These are phyloP conservation scores for Xanthia icteritia DNA, from an alignment of 2,888 invertebrate species.

Conservation along the genomic window DNA sequence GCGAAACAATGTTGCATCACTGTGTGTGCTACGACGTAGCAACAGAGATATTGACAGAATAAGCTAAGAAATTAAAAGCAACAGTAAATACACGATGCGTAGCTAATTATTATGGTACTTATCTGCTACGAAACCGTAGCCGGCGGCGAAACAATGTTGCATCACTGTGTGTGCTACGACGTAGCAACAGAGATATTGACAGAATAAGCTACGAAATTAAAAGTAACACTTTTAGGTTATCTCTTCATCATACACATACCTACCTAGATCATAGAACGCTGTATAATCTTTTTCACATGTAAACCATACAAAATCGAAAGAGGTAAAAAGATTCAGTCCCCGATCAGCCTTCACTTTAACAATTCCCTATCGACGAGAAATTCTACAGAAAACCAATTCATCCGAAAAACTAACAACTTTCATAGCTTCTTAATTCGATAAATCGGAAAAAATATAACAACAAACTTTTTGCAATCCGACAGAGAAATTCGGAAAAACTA, in stretches of 20 bases:
- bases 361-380: background rate
- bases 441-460: constrained; percentile 55
- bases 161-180: constrained; percentile 6
- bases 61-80: background rate
- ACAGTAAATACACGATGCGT: background rate
- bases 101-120: background rate
- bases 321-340: background rate
- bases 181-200: constrained; percentile 16
- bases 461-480: constrained; percentile 56
- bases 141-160: constrained; percentile 10
- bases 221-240: no score
- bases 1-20: constrained; percentile 1
- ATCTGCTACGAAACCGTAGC: constrained; percentile 20
- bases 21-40: constrained; percentile 32
- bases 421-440: constrained; percentile 22
- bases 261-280: background rate
- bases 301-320: constrained; percentile 1
- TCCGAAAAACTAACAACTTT: constrained; percentile 17
- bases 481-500: constrained; percentile 63
- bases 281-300: background rate
- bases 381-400: constrained; percentile 6
- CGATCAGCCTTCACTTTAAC: background rate
- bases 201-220: background rate
- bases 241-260: background rate
- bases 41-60: background rate